Evolutionary conservation across 2,113 vertebrate genomes (phyloP), one percentile per base, ranked within the genome.

Genomic region (Prunella fulvescens): DNA sequence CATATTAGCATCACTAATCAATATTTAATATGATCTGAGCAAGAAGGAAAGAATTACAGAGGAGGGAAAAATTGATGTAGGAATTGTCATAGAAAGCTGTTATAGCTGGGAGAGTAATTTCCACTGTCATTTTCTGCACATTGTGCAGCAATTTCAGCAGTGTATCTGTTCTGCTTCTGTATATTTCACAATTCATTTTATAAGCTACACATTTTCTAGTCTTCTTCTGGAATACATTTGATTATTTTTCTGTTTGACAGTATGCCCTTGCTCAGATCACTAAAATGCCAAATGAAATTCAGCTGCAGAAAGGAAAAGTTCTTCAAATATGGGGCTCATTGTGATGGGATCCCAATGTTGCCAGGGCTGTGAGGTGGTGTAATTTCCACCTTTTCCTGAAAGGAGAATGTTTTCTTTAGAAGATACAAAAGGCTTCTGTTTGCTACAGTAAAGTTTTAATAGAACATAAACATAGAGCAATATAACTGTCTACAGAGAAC

Each of bases 341-440:
- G 47, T 88, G 60, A 40, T 62, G 51, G 33, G 18, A 50, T 62
- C 77, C 42, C 51, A 71, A 5, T 28, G 33, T 72, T 95, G 71
- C 66, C 79, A 69, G 58, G 35, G 47, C 40, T 70, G 53, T 50
- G 39, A 73, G 62, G 50, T 64, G 47, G 22, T 65, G 10, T n/a
- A 48, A 37, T 80, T 85, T 85, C 45, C 33, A 76, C 45, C 54
- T 82, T 90, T 90, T 85, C 82, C 93, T 95, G 85, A 77, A 88
- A 77, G 81, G 51, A 74, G 58, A 93, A 50, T 88, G 42, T 86
- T 88, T 95, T 65, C 37, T 35, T 77, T 44, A 66, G 42, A 70
- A 66, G 82, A 70, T 54, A 94, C 54, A 93, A 86, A 96, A 76
- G 48, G 24, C 71, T 90, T 94, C 85, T 88, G 45, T 93, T 92